These are phyloP conservation scores for Lasioglossum albipes DNA, from an alignment of 1,140 invertebrate species.

Conservation along the genomic window DNA sequence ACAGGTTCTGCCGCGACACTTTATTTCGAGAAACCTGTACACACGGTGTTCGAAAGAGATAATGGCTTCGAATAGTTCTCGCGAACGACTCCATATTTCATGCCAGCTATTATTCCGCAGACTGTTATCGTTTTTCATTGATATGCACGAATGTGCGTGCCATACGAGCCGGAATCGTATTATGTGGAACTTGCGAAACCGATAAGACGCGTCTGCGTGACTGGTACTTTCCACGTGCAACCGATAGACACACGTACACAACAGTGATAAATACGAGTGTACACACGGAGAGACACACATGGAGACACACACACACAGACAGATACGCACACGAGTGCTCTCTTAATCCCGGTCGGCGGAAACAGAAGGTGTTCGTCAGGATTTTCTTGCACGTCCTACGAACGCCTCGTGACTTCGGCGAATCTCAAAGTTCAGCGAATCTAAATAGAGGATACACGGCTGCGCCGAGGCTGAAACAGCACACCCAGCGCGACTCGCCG, in stretches of 20 bases:
- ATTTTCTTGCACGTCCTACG: not conserved
- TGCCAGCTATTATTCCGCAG: not conserved
- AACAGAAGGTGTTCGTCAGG: not conserved
- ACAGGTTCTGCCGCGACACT: too few relatives aligned
- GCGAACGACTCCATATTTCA: not conserved
- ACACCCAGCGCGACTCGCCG: not conserved
- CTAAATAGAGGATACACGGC: not conserved
- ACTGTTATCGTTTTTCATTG: not conserved
- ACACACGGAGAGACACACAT: too few relatives aligned
- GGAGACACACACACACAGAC: too few relatives aligned
- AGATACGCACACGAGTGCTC: not conserved
- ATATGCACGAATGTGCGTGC: not conserved
- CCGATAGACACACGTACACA: not conserved
- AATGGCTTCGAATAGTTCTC: not conserved
- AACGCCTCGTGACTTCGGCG: not conserved
- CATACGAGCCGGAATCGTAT: not conserved
- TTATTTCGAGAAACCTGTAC: too few relatives aligned
- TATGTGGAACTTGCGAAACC: not conserved
- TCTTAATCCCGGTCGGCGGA: not conserved
- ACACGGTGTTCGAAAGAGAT: not conserved
- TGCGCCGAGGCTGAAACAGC: not conserved
- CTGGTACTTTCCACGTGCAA: slow-evolving; percentile 11
- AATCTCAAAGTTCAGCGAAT: slow-evolving; percentile 1
- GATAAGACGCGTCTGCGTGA: slow-evolving; percentile 6
- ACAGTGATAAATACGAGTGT: too few relatives aligned